These are phyloP conservation scores for Neoitamus cyanurus DNA, from an alignment of 2,888 invertebrate species.

Conservation along the genomic window DNA sequence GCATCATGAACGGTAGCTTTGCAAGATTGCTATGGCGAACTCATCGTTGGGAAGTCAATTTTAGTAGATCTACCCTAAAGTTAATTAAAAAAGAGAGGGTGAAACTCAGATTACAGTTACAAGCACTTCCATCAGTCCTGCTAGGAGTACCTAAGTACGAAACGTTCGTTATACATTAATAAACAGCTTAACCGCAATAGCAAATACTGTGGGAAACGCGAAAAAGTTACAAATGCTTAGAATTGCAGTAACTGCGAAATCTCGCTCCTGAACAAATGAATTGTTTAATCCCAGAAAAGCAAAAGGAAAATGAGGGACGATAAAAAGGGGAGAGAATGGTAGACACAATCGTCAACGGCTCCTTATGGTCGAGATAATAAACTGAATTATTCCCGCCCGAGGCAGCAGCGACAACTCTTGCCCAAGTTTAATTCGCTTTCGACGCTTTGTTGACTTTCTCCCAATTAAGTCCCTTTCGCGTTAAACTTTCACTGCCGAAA, in stretches of 20 bases:
- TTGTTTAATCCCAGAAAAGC: not conserved
- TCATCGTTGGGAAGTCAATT: not conserved
- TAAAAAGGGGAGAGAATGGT: not conserved
- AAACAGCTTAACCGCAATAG: not conserved
- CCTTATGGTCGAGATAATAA: slow-evolving; percentile 2
- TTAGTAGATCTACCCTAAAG: not conserved
- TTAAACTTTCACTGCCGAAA: not conserved
- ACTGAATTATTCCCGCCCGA: not conserved
- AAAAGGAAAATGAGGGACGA: not conserved
- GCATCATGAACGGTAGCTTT: not conserved
- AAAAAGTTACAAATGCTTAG: not conserved
- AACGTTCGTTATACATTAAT: no score
- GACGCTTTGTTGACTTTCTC: not conserved
- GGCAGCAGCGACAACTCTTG: not conserved
- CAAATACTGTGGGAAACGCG: not conserved
- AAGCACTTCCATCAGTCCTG: no score
- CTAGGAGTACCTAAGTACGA: no score
- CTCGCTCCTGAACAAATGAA: not conserved
- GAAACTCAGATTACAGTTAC: not conserved
- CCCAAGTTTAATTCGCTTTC: not conserved
- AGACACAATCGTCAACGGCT: not conserved
- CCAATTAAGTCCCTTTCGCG: not conserved
- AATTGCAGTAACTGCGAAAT: not conserved
- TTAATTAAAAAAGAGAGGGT: not conserved
- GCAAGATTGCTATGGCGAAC: not conserved